These are phyloP conservation scores for Micrasema minimum DNA, from an alignment of 1,140 invertebrate species.

Conservation along the genomic window DNA sequence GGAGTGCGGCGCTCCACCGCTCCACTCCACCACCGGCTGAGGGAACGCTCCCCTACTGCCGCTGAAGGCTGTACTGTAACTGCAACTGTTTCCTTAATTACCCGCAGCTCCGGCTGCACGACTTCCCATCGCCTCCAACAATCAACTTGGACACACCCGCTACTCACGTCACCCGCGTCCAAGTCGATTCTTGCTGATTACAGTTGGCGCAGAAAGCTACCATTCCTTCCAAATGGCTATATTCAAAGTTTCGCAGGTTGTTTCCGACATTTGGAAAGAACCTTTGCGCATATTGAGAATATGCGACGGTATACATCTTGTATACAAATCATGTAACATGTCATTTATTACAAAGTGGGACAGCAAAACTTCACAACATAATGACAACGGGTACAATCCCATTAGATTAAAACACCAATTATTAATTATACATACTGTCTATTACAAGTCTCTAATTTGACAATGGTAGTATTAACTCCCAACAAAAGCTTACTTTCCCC, in stretches of 20 bases:
- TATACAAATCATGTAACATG: constrained; percentile 3
- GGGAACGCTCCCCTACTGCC: background rate
- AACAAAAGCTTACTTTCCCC: no score
- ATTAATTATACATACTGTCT: constrained; percentile 11
- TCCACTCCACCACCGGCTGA: background rate
- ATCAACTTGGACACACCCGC: no score
- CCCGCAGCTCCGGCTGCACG: background rate
- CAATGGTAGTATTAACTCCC: constrained; percentile 11
- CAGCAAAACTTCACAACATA: constrained; percentile 52
- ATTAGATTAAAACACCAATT: constrained; percentile 11
- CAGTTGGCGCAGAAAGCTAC: no score
- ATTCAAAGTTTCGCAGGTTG: background rate
- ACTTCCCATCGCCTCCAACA: no score
- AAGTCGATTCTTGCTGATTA: no score
- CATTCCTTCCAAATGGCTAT: background rate
- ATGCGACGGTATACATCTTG: background rate
- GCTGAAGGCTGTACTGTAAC: no score
- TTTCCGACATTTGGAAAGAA: background rate
- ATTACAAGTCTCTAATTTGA: constrained; percentile 20
- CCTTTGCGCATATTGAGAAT: background rate
- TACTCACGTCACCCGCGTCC: no score
- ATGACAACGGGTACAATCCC: constrained; percentile 23
- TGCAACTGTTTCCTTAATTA: no score
- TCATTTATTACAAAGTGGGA: constrained; percentile 41
- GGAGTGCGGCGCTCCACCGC: background rate